These are phyloP conservation scores for Tapera naevia DNA, from an alignment of 2,797 vertebrate genomes.

Conservation along the genomic window DNA sequence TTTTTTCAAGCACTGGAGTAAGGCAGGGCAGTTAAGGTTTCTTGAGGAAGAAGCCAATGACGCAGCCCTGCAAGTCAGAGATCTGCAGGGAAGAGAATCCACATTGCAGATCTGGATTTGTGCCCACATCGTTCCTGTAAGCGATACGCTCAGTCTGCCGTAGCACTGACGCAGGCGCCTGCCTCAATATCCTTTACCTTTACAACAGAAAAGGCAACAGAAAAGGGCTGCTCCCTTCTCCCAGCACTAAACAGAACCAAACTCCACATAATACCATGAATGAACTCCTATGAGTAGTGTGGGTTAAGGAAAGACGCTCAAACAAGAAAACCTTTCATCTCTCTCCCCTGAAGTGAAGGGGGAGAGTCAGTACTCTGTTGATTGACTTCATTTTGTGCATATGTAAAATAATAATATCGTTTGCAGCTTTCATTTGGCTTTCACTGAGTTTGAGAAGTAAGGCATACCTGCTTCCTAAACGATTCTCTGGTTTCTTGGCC, in stretches of 20 bases:
- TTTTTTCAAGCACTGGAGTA: background rate
- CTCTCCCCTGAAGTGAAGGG: background rate
- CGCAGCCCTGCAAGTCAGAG: background rate
- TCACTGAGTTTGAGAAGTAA: background rate
- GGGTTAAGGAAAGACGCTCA: background rate
- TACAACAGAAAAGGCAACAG: background rate
- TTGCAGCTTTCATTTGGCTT: background rate
- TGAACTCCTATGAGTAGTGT: background rate
- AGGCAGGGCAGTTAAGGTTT: background rate
- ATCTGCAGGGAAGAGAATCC: conserved; percentile 33
- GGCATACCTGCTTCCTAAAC: conserved; percentile 89
- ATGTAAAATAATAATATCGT: background rate
- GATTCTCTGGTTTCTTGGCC: conserved; percentile 87
- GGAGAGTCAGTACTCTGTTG: background rate
- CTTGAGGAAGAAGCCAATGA: background rate
- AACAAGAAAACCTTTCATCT: background rate
- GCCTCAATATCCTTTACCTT: background rate
- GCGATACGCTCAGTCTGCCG: background rate
- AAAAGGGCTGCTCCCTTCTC: background rate
- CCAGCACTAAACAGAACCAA: background rate
- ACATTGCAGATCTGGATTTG: conserved; percentile 34
- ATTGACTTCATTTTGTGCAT: background rate
- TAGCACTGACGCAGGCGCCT: background rate
- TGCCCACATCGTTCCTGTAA: conserved; percentile 53
- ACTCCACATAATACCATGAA: background rate